Evolutionary conservation across 2,888 invertebrate species (phyloP).

Genomic region (Netelia fuscicornis): DNA sequence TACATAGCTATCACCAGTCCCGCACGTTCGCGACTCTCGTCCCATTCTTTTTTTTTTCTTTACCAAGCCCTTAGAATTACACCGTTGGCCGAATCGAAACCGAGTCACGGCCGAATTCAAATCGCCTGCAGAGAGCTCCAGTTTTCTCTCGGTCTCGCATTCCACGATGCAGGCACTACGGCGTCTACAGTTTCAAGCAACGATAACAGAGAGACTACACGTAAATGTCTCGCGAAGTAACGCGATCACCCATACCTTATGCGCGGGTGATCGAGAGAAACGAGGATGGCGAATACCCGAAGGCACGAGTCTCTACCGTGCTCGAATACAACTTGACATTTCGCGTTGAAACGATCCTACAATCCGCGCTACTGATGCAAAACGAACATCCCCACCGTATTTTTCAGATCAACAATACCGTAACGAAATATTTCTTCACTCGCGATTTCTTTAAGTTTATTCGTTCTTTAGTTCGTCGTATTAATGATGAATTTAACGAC

Average conservation of each 20-base stretch:
- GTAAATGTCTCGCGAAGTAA: slow-evolving; percentile 20
- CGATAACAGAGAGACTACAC: slow-evolving; percentile 29
- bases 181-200: background rate
- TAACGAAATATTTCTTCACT: background rate
- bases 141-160: slow-evolving; percentile 5
- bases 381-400: no score
- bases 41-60: background rate
- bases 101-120: slow-evolving; percentile 50
- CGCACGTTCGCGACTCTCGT: slow-evolving; percentile 33
- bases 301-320: no score
- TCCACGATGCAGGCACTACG: slow-evolving; percentile 1
- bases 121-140: slow-evolving; percentile 9
- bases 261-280: slow-evolving; percentile 22
- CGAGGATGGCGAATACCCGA: background rate
- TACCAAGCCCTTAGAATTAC: slow-evolving; percentile 39
- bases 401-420: no score
- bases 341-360: no score
- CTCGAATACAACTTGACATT: no score
- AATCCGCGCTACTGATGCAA: no score
- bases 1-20: slow-evolving; percentile 12
- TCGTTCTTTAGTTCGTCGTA: no score
- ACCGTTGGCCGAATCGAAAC: slow-evolving; percentile 24
- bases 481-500: no score
- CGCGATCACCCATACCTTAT: background rate
- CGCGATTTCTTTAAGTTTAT: background rate